A percentile compares a stretch with the other conserved stretches of the same genome.
Conservation (phyloP, 1,140 invertebrate species). For the Notospermus geniculatus region DNA sequence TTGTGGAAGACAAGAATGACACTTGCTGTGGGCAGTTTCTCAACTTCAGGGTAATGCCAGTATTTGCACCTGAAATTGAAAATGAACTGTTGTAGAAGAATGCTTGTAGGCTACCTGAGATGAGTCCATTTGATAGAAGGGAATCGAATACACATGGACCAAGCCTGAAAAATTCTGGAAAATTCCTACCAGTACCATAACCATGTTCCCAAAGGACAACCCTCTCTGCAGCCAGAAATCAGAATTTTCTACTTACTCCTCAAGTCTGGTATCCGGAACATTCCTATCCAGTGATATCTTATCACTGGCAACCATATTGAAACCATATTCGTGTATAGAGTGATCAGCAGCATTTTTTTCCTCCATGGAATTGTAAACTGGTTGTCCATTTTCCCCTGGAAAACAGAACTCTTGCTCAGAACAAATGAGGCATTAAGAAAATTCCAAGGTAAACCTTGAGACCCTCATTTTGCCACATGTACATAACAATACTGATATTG, state of each 20-base stretch:
- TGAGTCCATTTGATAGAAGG: too few relatives aligned
- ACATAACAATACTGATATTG: too few relatives aligned
- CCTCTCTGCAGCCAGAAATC: background rate
- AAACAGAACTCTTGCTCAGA: background rate
- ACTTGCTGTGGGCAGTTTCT: constrained; percentile 78
- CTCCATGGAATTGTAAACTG: constrained; percentile 41
- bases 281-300: constrained; percentile 80
- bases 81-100: constrained; percentile 4
- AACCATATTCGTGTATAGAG: constrained; percentile 73
- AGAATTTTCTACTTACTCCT: constrained; percentile 65
- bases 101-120: background rate
- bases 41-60: constrained; percentile 85
- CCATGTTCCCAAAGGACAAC: constrained; percentile 9
- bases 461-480: too few relatives aligned
- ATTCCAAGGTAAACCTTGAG: too few relatives aligned
- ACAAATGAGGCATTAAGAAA: too few relatives aligned
- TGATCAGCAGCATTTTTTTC: constrained; percentile 44
- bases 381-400: constrained; percentile 47
- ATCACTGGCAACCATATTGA: constrained; percentile 96
- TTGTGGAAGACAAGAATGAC: constrained; percentile 99
- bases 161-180: too few relatives aligned
- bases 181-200: background rate
- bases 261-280: constrained; percentile 81
- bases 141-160: too few relatives aligned
- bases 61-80: constrained; percentile 75